phyloP scores from a whole-genome alignment of 2,113 vertebrate species.

The Atractosteus spatula region DNA sequence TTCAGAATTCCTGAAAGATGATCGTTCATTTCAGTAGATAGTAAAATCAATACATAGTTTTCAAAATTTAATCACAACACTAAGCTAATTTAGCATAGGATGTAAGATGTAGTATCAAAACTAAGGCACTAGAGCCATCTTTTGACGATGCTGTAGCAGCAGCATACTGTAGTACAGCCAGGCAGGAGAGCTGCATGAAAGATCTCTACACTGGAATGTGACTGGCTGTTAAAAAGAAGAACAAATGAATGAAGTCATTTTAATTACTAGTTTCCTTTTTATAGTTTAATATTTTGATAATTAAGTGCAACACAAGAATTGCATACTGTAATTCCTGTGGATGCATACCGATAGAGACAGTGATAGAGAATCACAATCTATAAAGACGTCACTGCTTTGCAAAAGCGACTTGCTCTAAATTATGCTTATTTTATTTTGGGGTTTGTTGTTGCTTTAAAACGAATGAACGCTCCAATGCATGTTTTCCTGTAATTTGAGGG shows the following conservation, averaged over 20 bases:
- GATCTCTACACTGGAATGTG: neutral
- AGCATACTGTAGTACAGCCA: conserved; percentile 25
- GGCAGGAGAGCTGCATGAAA: neutral
- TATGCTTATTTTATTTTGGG: neutral
- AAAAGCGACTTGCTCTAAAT: neutral
- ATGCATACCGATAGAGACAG: too few species aligned
- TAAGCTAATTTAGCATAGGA: neutral
- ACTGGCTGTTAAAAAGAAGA: neutral
- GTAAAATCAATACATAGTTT: conserved; percentile 71
- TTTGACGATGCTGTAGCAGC: conserved; percentile 69
- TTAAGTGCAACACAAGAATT: too few species aligned
- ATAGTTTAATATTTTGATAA: conserved; percentile 42
- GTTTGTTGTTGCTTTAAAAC: neutral
- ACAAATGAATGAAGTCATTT: conserved; percentile 7
- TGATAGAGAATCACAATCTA: too few species aligned
- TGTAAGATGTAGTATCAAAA: conserved; percentile 59
- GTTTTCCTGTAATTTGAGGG: too few species aligned
- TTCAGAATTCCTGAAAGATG: conserved; percentile 67
- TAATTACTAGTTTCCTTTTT: neutral
- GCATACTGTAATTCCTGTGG: too few species aligned
- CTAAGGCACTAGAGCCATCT: conserved; percentile 80
- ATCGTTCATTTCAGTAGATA: conserved; percentile 71
- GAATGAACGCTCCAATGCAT: too few species aligned
- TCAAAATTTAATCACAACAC: conserved; percentile 18
- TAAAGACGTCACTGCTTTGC: too few species aligned